A percentile compares a stretch with the other conserved stretches of the same genome.
Evolutionary conservation across 1,140 invertebrate species (phyloP).

Genomic region (Magallana angulata): DNA sequence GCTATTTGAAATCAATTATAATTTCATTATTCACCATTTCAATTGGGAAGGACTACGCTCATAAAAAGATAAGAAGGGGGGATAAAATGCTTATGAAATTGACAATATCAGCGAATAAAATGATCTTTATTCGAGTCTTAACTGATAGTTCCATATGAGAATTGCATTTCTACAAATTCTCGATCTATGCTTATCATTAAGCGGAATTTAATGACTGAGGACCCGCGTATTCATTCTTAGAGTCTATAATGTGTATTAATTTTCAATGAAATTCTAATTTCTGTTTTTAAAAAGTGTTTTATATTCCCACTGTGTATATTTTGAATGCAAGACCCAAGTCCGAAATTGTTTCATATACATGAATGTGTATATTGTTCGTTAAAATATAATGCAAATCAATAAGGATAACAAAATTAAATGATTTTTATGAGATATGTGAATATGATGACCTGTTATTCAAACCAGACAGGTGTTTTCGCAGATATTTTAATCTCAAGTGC

Average conservation of each 20-base stretch:
- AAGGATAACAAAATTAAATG: background rate
- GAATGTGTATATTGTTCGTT: too few relatives aligned
- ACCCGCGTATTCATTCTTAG: background rate
- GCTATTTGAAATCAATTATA: constrained; percentile 27
- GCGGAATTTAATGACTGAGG: background rate
- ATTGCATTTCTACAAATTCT: background rate
- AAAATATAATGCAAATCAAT: background rate
- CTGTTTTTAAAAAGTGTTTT: too few relatives aligned
- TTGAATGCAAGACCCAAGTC: too few relatives aligned
- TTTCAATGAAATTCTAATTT: too few relatives aligned
- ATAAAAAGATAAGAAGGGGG: background rate
- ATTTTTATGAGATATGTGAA: background rate
- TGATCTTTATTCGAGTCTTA: background rate
- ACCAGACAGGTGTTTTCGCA: background rate
- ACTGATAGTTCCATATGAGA: background rate
- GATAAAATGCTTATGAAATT: background rate
- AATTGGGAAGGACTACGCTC: background rate
- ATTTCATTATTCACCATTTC: background rate
- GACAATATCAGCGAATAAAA: background rate
- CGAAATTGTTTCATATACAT: too few relatives aligned
- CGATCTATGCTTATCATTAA: background rate
- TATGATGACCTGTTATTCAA: background rate
- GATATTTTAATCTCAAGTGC: constrained; percentile 1
- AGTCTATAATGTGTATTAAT: too few relatives aligned
- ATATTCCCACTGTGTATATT: too few relatives aligned